phyloP scores from a whole-genome alignment of 2,113 vertebrate genomes.

The Myodes glareolus region DNA sequence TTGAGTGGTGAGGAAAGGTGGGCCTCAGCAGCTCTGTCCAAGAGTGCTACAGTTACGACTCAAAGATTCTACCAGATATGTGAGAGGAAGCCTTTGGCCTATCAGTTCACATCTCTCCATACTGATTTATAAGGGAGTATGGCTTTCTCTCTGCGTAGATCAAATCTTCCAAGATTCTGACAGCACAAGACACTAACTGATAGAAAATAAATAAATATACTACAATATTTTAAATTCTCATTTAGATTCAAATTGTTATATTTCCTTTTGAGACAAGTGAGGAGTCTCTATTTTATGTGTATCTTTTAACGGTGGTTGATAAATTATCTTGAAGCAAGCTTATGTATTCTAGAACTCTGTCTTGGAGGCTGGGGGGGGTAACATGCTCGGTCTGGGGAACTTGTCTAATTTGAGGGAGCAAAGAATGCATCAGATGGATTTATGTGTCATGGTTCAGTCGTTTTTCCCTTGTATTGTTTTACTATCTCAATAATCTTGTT shows the following conservation, averaged over 20 bases:
- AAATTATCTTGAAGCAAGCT: neutral
- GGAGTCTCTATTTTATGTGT: neutral
- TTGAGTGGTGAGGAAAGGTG: too few species aligned
- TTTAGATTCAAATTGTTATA: conserved; percentile 2
- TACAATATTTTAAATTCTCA: neutral
- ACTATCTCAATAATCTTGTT: neutral
- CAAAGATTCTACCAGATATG: too few species aligned
- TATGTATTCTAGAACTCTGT: neutral
- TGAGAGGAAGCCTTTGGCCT: neutral
- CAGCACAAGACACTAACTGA: neutral
- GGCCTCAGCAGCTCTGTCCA: too few species aligned
- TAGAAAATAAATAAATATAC: neutral
- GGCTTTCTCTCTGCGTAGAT: neutral
- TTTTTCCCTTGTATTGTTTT: neutral
- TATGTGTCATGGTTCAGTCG: neutral
- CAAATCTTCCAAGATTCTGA: neutral
- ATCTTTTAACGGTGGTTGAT: neutral
- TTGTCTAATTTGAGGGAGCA: neutral
- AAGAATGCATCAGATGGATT: neutral
- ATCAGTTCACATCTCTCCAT: neutral
- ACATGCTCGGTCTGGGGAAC: neutral
- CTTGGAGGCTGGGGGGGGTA: neutral
- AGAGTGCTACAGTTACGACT: accelerated
- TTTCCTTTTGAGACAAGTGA: neutral
- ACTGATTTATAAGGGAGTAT: neutral